Evolutionary conservation across 1,140 invertebrate genomes (phyloP), one percentile per base, ranked within the genome.

Genomic region (Linepithema humile): DNA sequence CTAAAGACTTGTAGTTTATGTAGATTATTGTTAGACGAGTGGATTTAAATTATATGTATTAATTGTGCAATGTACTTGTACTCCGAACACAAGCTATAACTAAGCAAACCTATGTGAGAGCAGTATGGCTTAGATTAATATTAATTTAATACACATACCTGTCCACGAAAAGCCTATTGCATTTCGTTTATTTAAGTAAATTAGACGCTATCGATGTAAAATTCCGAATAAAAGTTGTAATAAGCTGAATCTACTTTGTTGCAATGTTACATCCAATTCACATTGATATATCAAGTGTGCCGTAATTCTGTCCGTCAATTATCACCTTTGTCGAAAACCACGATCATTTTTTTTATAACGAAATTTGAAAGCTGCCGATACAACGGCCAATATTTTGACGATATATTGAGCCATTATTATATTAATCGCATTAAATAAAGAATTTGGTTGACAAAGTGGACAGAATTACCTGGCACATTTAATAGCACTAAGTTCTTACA

Each of bases 181-280:
- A 65, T 70, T 80, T 86, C 43, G 20, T 86, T 82, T 82, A 83
- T 75, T 80, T 85, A 84, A 86, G 80, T 73, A 77, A 89, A 90
- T 87, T 88, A 88, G 64, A 83, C 77, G 86, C 86, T 91, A 88
- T 87, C 6, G 43, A 91, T 91, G 83, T 89, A 89, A 92, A 89
- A 91, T 91, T 85, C 84, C 87, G 75, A 90, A 86, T 89, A 85
- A 90, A 89, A 82, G 89, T 89, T 91, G 89, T 93, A 91, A 91
- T 89, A 89, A 83, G 91, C 89, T 85, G 89, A 90, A 91, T 92
- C 91, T 92, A 93, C 91, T 91, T 90, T 92, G 91, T 91, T 92
- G 70, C 85, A 80, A 86, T 85, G 67, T 57, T 64, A 74, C 6
- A 45, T 35, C 64, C 43, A 62, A 62, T 80, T 74, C 53, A 60